Evolutionary conservation across 1,140 invertebrate species (phyloP).

Genomic region (Homarus americanus): DNA sequence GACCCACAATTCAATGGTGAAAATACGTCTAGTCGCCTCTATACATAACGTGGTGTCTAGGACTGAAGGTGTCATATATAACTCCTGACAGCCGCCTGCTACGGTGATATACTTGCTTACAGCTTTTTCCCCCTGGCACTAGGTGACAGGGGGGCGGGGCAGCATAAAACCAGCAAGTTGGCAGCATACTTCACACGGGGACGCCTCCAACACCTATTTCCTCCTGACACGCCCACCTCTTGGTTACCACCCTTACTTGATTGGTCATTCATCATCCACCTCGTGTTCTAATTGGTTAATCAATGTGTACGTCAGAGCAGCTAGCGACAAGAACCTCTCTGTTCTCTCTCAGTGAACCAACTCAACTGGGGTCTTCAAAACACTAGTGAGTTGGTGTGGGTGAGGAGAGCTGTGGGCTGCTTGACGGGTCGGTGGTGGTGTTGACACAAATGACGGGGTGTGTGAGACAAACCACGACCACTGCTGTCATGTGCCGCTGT

Average conservation of each 20-base stretch:
- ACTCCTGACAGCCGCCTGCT: neutral
- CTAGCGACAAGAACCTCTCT: neutral
- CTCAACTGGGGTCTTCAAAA: neutral
- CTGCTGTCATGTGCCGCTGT: neutral
- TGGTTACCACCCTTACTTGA: neutral
- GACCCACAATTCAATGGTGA: too few species aligned
- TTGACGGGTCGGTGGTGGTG: neutral
- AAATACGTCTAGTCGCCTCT: too few species aligned
- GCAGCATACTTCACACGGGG: neutral
- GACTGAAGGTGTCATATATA: too few species aligned
- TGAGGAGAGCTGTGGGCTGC: neutral
- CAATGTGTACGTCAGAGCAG: neutral
- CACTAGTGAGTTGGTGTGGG: neutral
- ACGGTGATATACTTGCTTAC: neutral
- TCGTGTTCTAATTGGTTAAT: neutral
- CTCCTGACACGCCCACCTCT: neutral
- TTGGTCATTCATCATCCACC: neutral
- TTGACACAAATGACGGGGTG: constrained; percentile 15
- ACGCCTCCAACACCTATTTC: neutral
- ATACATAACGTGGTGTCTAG: too few species aligned
- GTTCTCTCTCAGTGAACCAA: neutral
- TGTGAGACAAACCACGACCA: neutral
- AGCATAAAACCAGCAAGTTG: neutral
- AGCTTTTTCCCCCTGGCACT: neutral
- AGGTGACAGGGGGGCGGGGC: neutral